These are phyloP conservation scores for Anolis apletophallus DNA, from an alignment of 2,797 vertebrate genomes.

Conservation along the genomic window DNA sequence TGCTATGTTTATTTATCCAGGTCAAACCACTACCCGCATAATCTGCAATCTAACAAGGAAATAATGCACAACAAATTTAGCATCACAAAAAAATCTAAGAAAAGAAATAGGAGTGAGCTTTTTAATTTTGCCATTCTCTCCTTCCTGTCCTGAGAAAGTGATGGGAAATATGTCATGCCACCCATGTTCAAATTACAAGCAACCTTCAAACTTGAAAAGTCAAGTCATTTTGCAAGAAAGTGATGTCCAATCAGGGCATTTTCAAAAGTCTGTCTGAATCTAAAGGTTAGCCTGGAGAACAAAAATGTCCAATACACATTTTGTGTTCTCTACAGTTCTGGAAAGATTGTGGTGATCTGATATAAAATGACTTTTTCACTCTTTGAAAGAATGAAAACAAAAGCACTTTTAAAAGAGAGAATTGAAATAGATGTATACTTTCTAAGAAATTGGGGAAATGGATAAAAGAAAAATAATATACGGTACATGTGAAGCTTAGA, in stretches of 20 bases:
- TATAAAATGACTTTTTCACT: conserved; percentile 13
- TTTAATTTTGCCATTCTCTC: background rate
- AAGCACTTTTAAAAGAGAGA: background rate
- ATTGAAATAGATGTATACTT: conserved; percentile 21
- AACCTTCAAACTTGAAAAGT: conserved; percentile 8
- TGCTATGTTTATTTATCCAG: too few species aligned
- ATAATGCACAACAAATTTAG: background rate
- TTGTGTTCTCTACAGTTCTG: conserved; percentile 26
- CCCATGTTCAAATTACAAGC: background rate
- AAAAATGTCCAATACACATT: conserved; percentile 46
- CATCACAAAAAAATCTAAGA: background rate
- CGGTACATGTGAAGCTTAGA: background rate
- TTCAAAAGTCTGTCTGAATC: conserved; percentile 47
- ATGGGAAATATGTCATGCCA: background rate
- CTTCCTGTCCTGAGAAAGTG: background rate
- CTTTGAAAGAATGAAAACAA: conserved; percentile 29
- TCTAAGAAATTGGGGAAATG: conserved; percentile 16
- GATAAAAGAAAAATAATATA: conserved; percentile 23
- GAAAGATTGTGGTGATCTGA: conserved; percentile 21
- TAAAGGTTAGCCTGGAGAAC: conserved; percentile 45
- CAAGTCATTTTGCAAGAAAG: conserved; percentile 32
- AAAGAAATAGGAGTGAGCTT: background rate
- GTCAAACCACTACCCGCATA: too few species aligned
- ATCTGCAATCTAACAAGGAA: too few species aligned
- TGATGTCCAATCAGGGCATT: conserved; percentile 26